A percentile compares a stretch with the other conserved stretches of the same genome.
Conservation (phyloP, 2,888 invertebrate genomes). For the Eupithecia centaureata region DNA sequence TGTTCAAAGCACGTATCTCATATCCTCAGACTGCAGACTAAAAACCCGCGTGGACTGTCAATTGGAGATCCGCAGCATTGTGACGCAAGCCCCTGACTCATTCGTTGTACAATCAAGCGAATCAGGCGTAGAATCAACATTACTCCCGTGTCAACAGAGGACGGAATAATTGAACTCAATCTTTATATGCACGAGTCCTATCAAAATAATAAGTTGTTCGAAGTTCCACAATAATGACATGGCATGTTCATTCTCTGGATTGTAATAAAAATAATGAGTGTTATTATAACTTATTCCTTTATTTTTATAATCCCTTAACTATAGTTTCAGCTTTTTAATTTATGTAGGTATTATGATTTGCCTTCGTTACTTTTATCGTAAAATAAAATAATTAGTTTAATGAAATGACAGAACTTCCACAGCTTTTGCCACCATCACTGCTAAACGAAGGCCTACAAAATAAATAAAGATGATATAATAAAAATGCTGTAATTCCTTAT, state of each 20-base stretch:
- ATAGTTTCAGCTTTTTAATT: too few relatives aligned
- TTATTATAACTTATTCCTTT: too few relatives aligned
- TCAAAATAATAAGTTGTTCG: neutral
- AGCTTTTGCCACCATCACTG: neutral
- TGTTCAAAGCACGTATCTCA: slow-evolving; percentile 53
- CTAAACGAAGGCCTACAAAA: neutral
- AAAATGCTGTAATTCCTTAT: neutral
- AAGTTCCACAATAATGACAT: neutral
- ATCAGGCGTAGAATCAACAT: slow-evolving; percentile 16
- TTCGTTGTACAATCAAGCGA: slow-evolving; percentile 33
- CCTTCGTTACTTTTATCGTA: too few relatives aligned
- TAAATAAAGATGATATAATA: neutral
- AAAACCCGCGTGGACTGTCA: slow-evolving; percentile 30
- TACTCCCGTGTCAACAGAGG: slow-evolving; percentile 32
- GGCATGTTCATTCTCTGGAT: too few relatives aligned
- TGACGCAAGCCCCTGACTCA: slow-evolving; percentile 49
- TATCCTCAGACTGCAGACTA: slow-evolving; percentile 53
- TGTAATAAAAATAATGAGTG: too few relatives aligned
- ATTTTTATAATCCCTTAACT: too few relatives aligned
- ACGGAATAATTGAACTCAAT: slow-evolving; percentile 33
- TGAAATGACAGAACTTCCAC: neutral
- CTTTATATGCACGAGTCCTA: slow-evolving; percentile 14
- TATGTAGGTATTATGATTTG: too few relatives aligned
- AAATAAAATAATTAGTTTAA: too few relatives aligned
- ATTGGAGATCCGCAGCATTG: slow-evolving; percentile 38